Base-by-base conservation (phyloP, 2,797 vertebrate genomes). In the Salmo trutta region DNA sequence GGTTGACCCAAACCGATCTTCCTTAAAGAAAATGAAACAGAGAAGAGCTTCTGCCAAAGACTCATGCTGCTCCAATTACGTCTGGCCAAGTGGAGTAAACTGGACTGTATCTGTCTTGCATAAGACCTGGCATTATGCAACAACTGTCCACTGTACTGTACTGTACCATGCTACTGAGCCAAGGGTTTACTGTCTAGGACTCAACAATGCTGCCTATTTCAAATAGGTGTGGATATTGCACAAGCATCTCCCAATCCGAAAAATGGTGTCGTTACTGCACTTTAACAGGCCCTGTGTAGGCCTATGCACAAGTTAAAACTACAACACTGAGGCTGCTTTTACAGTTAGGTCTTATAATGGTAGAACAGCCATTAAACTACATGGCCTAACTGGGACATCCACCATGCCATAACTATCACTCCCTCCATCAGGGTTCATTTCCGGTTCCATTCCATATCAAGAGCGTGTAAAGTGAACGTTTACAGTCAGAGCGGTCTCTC, bases 1-100 rank as follows among this genome's bases (percentile, higher is more conserved):
- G 41, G 16, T 41, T 71, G 73, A 36, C 29, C 65, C 14, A 24
- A 53, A 92, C 2, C 8, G 17, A 74, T 76, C 87, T 79, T 87
- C 90, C 85, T 94, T 95, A 80, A 95, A 94, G 27, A 75, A 88
- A 81, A 51, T 29, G 79, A 81, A 69, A 76, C 53, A 78, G 74
- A 51, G 8, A 65, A 75, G 21, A 79, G 68, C 21, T 59, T 75
- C 67, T 64, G 73, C 77, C 52, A 78, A 79, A 64, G 16, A 21
- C 65, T 78, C 74, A 81, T 73, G 15, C 73, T 31, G 36, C 76
- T 74, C 73, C 71, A 33, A 73, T 75, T 21, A 76, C 73, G 79
- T 85, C 62, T 47, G 41, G 41, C 41, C 41, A 6, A 17, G 29
- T 59, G 66, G 3, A 83, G 70, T 73, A 62, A 52, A 78, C 73